Evolutionary conservation across 2,888 invertebrate species (phyloP).

Genomic region (Adelognathus sp.): DNA sequence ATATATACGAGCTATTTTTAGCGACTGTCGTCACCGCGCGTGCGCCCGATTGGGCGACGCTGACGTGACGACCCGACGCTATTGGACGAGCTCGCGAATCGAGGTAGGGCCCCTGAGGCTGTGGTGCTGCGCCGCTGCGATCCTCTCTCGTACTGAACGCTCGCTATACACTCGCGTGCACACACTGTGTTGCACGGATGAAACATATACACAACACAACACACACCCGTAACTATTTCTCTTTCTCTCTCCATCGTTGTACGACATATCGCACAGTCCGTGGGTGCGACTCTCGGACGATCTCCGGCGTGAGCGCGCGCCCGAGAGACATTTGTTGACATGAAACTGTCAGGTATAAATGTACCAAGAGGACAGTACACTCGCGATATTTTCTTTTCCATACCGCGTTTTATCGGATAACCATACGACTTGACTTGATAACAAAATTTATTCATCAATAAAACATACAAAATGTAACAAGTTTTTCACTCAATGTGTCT

Average conservation of each 20-base stretch:
- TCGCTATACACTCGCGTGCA: conserved; percentile 1
- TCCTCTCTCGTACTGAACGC: conserved; percentile 42
- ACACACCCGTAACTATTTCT: conserved; percentile 10
- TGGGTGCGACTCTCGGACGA: conserved; percentile 60
- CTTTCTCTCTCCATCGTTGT: too few relatives aligned
- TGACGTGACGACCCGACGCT: conserved; percentile 68
- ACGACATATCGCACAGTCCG: conserved; percentile 35
- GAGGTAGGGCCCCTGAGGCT: conserved; percentile 63
- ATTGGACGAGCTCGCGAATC: conserved; percentile 69
- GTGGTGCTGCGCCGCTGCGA: conserved; percentile 59
- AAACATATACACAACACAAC: conserved; percentile 36
- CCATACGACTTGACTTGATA: too few relatives aligned
- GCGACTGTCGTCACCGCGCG: conserved; percentile 72
- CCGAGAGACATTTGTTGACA: conserved; percentile 77
- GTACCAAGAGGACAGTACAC: not conserved
- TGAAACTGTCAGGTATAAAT: conserved; percentile 75
- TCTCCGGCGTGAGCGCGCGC: conserved; percentile 1
- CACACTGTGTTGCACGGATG: not conserved
- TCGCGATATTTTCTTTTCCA: not conserved
- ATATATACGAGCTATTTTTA: conserved; percentile 79
- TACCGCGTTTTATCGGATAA: not conserved
- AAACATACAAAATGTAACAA: too few relatives aligned
- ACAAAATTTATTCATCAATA: too few relatives aligned
- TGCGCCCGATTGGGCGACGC: conserved; percentile 68
- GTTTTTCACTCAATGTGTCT: too few relatives aligned